Conservation (phyloP, 2,113 vertebrate genomes). For the Rhinoderma darwinii region DNA sequence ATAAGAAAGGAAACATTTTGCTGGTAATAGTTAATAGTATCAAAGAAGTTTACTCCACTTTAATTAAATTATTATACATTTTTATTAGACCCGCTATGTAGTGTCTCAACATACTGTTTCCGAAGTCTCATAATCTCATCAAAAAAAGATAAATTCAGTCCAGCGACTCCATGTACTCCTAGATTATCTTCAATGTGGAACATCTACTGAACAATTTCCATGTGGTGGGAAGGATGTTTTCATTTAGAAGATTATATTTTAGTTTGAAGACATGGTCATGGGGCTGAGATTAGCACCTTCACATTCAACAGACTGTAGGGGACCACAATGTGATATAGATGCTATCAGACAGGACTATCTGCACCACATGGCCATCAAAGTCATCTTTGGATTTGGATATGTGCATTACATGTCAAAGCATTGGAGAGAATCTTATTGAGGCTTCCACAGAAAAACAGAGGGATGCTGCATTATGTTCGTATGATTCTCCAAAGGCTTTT, state of each 20-base stretch:
- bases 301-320: background rate
- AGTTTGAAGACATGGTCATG: background rate
- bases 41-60: background rate
- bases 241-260: background rate
- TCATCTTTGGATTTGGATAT: conserved; percentile 23
- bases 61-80: background rate
- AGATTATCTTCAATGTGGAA: background rate
- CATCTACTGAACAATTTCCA: background rate
- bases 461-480: background rate
- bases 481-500: background rate
- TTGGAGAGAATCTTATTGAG: background rate
- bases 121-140: background rate
- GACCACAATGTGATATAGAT: background rate
- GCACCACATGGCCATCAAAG: background rate
- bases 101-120: background rate
- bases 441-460: background rate
- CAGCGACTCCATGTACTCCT: background rate
- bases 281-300: background rate
- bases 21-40: background rate
- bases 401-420: background rate
- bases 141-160: background rate
- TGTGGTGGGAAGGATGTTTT: background rate
- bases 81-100: background rate
- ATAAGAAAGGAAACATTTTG: background rate
- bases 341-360: background rate